These are phyloP conservation scores for Philotrypesis tridentata DNA, from an alignment of 1,140 invertebrate species.

Conservation along the genomic window DNA sequence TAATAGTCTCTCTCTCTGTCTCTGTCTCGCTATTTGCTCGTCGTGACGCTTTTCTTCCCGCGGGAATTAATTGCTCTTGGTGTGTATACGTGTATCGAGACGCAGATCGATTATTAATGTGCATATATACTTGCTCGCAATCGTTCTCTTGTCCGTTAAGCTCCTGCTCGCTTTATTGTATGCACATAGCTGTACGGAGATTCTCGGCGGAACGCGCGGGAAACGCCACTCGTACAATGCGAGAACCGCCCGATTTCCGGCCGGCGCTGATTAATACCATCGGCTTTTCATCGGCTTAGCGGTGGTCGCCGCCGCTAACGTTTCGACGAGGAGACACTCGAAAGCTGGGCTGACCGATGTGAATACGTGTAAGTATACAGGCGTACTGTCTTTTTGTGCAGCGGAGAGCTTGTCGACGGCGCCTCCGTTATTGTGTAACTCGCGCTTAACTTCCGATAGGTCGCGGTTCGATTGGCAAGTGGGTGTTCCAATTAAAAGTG, in stretches of 20 bases:
- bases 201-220: not conserved
- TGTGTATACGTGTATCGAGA: not conserved
- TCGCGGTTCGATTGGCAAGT: conserved; percentile 27
- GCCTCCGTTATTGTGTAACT: conserved; percentile 17
- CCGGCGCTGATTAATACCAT: conserved; percentile 17
- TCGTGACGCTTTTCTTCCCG: not conserved
- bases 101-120: too few species aligned
- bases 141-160: not conserved
- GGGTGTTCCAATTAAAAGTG: not conserved
- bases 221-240: not conserved
- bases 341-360: not conserved
- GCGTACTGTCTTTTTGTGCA: not conserved
- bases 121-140: not conserved
- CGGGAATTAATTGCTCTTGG: not conserved
- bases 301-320: not conserved
- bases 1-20: too few species aligned
- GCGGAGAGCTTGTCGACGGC: not conserved
- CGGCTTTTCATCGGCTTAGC: not conserved
- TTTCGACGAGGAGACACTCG: not conserved
- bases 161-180: too few species aligned
- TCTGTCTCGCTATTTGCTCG: not conserved
- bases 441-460: conserved; percentile 22
- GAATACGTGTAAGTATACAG: not conserved
- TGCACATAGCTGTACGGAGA: not conserved
- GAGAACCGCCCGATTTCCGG: not conserved